These are phyloP conservation scores for Periophthalmodon schlosseri DNA, from an alignment of 2,113 vertebrate genomes.

Conservation along the genomic window DNA sequence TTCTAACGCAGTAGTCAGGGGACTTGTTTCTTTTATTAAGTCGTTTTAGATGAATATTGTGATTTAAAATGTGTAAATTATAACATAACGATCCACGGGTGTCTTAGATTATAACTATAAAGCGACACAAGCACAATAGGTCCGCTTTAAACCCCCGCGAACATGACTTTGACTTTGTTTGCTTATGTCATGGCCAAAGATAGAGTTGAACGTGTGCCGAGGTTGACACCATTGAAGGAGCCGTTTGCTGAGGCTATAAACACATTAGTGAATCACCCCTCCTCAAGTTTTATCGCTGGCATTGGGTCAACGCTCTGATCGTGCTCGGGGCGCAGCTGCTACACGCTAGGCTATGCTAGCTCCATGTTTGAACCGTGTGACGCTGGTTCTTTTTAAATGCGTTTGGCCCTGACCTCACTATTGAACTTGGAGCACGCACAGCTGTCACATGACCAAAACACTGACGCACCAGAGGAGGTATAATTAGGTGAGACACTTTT, in stretches of 20 bases:
- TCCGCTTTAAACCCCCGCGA: too few species aligned
- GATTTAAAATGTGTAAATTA: too few species aligned
- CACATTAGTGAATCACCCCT: conserved; percentile 28
- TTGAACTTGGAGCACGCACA: conserved; percentile 19
- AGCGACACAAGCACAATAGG: too few species aligned
- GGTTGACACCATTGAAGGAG: conserved; percentile 27
- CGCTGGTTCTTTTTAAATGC: conserved; percentile 24
- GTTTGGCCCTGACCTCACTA: conserved; percentile 31
- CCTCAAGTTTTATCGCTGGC: conserved; percentile 38
- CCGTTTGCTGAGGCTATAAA: conserved; percentile 42
- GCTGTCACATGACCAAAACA: conserved; percentile 14
- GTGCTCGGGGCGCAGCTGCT: conserved; percentile 45
- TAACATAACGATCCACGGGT: too few species aligned
- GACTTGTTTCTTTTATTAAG: too few species aligned
- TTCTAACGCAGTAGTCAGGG: too few species aligned
- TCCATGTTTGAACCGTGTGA: conserved; percentile 30
- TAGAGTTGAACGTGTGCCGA: conserved; percentile 17
- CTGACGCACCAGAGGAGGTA: conserved; percentile 22
- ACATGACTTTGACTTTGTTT: neutral
- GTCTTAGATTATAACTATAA: too few species aligned
- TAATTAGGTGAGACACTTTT: conserved; percentile 10
- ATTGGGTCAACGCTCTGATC: conserved; percentile 35
- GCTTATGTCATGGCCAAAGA: conserved; percentile 13
- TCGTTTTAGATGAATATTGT: too few species aligned
- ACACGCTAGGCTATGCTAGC: neutral